Conservation (phyloP, 2,888 invertebrate genomes). For the Lymantria dispar region DNA sequence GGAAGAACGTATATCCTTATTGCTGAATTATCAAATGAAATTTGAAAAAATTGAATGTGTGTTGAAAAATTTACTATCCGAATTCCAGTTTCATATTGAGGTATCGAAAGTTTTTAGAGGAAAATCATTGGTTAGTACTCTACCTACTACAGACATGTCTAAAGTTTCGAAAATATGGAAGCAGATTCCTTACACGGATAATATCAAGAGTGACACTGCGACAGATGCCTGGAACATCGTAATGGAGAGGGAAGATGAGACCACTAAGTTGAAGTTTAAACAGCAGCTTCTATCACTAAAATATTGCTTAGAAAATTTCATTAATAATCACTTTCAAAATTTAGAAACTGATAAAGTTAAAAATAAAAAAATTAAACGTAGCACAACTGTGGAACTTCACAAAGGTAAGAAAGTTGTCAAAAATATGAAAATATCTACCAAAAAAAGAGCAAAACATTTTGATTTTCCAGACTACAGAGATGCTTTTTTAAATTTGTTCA, state of each 20-base stretch:
- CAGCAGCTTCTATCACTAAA: conserved; percentile 59
- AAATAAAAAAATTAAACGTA: conserved; percentile 16
- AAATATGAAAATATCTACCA: conserved; percentile 41
- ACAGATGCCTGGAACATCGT: conserved; percentile 61
- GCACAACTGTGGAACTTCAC: conserved; percentile 36
- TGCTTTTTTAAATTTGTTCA: conserved; percentile 59
- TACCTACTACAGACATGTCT: conserved; percentile 40
- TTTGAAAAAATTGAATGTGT: conserved; percentile 60
- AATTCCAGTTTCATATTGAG: conserved; percentile 71
- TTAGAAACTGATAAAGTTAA: conserved; percentile 20
- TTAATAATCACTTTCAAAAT: conserved; percentile 43
- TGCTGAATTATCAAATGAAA: conserved; percentile 58
- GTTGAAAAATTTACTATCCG: conserved; percentile 57
- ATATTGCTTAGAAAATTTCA: conserved; percentile 54
- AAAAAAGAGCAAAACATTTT: conserved; percentile 63
- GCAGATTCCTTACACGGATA: conserved; percentile 42
- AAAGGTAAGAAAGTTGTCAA: conserved; percentile 41
- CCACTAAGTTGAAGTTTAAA: conserved; percentile 54
- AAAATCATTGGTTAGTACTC: conserved; percentile 45
- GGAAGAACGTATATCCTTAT: conserved; percentile 52
- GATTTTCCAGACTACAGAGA: conserved; percentile 71
- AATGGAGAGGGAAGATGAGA: conserved; percentile 56
- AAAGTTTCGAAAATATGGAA: conserved; percentile 37
- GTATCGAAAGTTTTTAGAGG: conserved; percentile 65
- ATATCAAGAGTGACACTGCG: conserved; percentile 44